Evolutionary conservation across 2,113 vertebrate species (phyloP).

Genomic region (Rissa tridactyla): DNA sequence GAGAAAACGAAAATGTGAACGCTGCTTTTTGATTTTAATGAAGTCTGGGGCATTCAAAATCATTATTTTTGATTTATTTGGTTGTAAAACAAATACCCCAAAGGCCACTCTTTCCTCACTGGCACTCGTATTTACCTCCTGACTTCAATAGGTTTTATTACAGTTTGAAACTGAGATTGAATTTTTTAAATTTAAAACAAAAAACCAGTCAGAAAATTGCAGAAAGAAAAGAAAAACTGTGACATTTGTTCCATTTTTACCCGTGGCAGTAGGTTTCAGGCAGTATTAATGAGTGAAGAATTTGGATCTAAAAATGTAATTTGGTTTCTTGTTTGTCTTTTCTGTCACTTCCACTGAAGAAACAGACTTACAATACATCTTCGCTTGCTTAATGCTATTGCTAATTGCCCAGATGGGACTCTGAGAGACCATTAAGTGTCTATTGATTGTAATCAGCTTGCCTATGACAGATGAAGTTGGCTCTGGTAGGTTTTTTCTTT

Average conservation of each 20-base stretch:
- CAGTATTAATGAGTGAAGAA: constrained; percentile 18
- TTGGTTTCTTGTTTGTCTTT: constrained; percentile 53
- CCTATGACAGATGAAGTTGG: constrained; percentile 53
- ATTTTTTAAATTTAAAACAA: background rate
- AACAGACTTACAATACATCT: background rate
- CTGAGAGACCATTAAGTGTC: constrained; percentile 60
- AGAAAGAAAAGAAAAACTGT: background rate
- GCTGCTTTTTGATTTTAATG: background rate
- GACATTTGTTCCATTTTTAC: background rate
- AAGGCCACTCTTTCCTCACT: background rate
- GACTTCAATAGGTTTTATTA: background rate
- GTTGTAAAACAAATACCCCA: background rate
- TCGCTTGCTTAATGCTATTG: constrained; percentile 46
- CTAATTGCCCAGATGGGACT: constrained; percentile 61
- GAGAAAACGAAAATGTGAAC: background rate
- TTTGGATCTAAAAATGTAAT: constrained; percentile 29
- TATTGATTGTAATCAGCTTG: constrained; percentile 61
- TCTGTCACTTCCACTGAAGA: constrained; percentile 52
- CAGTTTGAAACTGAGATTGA: background rate
- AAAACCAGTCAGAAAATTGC: background rate
- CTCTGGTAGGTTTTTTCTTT: background rate
- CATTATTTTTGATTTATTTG: background rate
- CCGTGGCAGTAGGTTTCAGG: background rate
- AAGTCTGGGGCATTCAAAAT: background rate
- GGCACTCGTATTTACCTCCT: background rate